phyloP scores from a whole-genome alignment of 1,140 invertebrate genomes.

The Homalodisca vitripennis region DNA sequence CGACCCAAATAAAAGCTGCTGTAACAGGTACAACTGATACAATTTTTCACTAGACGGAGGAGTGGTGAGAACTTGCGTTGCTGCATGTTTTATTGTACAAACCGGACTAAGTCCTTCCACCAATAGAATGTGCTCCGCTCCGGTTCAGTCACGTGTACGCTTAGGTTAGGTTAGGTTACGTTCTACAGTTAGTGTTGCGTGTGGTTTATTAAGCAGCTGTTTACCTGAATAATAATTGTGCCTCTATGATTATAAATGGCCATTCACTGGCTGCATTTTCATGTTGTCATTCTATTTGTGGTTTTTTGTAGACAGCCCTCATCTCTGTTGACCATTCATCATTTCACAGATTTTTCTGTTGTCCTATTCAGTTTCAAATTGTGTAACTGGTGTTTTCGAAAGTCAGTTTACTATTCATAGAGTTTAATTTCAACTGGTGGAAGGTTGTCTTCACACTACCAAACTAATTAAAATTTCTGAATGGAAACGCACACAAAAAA shows the following conservation, averaged over 20 bases:
- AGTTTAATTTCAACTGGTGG: neutral
- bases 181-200: neutral
- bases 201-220: neutral
- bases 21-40: too few species aligned
- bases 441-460: too few species aligned
- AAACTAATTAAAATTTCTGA: too few species aligned
- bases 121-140: slow-evolving; percentile 3
- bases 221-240: slow-evolving; percentile 23
- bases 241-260: neutral
- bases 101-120: neutral
- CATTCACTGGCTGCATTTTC: neutral
- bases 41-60: too few species aligned
- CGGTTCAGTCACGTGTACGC: neutral
- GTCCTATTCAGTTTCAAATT: neutral
- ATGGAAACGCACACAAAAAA: too few species aligned
- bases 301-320: slow-evolving; percentile 2
- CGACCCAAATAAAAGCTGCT: too few species aligned
- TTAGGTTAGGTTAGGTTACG: neutral
- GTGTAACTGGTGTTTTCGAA: neutral
- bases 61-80: too few species aligned
- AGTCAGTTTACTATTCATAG: neutral
- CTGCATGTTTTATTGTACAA: slow-evolving; percentile 3
- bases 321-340: neutral
- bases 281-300: slow-evolving; percentile 18
- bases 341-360: neutral